phyloP scores from a whole-genome alignment of 2,888 invertebrate genomes.

The Euplexia lucipara region DNA sequence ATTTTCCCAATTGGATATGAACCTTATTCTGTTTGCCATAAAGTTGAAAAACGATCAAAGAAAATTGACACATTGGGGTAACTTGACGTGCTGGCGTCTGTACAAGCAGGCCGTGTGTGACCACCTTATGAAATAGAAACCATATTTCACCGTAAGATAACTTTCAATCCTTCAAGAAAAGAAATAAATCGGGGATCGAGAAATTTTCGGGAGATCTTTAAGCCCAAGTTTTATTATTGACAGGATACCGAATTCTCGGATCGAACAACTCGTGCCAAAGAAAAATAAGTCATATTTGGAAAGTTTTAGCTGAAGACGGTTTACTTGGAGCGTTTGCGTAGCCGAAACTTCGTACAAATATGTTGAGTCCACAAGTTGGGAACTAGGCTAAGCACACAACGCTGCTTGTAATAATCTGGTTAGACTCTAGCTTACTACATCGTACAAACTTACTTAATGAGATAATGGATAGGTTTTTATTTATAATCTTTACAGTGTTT shows the following conservation, averaged over 20 bases:
- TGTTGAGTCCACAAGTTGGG: conserved; percentile 40
- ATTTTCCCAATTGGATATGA: no score
- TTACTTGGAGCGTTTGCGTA: conserved; percentile 32
- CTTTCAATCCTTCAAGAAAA: background rate
- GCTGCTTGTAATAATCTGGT: conserved; percentile 32
- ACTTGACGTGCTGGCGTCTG: no score
- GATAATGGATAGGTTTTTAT: conserved; percentile 6
- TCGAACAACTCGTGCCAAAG: conserved; percentile 46
- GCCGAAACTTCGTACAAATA: conserved; percentile 53
- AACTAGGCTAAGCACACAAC: conserved; percentile 44
- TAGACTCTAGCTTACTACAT: conserved; percentile 17
- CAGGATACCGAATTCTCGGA: conserved; percentile 20
- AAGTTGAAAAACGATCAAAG: no score
- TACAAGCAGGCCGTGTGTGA: background rate
- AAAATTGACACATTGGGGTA: no score
- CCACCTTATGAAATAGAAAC: background rate
- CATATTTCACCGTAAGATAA: background rate
- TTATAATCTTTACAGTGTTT: background rate
- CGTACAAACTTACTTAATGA: conserved; percentile 16
- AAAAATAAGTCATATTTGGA: conserved; percentile 51
- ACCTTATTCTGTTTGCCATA: no score
- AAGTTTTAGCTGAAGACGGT: conserved; percentile 37
- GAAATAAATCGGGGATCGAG: conserved; percentile 10
- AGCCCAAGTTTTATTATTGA: conserved; percentile 31
- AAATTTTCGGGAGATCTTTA: conserved; percentile 13